phyloP scores from a whole-genome alignment of 2,113 vertebrate genomes.

The Lota lota region DNA sequence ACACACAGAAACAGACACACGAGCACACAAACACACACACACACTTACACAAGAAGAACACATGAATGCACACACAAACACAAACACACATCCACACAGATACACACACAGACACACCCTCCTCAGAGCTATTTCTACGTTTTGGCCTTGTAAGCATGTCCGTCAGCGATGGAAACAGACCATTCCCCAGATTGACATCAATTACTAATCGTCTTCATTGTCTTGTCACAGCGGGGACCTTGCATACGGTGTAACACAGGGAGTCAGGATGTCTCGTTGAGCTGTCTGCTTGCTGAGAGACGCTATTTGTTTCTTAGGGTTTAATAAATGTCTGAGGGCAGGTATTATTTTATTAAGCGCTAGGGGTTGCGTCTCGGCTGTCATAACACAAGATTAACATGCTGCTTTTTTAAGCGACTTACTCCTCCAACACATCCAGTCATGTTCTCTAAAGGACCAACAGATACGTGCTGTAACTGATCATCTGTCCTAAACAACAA shows the following conservation, averaged over 20 bases:
- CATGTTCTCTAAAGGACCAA: too few species aligned
- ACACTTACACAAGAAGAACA: constrained; percentile 18
- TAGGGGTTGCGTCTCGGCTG: too few species aligned
- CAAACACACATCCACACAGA: constrained; percentile 13
- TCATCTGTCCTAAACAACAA: too few species aligned
- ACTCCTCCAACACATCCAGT: too few species aligned
- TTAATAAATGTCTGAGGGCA: background rate
- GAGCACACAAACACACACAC: constrained; percentile 16
- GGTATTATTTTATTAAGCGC: background rate
- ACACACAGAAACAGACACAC: constrained; percentile 12
- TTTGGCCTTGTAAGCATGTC: constrained; percentile 1
- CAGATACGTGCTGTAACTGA: too few species aligned
- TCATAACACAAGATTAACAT: too few species aligned
- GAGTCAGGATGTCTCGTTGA: constrained; percentile 28
- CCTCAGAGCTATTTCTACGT: background rate
- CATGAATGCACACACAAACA: constrained; percentile 8
- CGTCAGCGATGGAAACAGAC: constrained; percentile 24
- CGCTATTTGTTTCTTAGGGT: constrained; percentile 8
- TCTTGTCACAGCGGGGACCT: constrained; percentile 12
- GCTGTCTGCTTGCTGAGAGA: constrained; percentile 6
- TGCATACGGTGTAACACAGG: constrained; percentile 12
- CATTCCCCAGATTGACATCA: constrained; percentile 26
- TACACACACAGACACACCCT: constrained; percentile 19
- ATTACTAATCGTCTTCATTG: constrained; percentile 31
- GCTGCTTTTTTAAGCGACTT: too few species aligned